phyloP scores from a whole-genome alignment of 1,140 invertebrate species.

The Atta cephalotes region DNA sequence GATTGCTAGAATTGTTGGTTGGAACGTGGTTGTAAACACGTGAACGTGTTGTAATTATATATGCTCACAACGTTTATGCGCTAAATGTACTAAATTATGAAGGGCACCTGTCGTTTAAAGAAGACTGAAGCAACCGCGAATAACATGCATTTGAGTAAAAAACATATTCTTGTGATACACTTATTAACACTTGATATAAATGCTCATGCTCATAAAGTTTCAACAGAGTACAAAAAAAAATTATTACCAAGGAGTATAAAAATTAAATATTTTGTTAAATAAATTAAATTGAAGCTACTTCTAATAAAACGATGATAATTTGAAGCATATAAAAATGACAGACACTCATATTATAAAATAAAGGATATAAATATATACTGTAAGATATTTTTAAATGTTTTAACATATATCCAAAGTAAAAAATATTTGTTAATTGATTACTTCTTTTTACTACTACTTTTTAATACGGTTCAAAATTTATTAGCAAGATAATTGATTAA shows the following conservation, averaged over 20 bases:
- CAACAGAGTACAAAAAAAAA: not conserved
- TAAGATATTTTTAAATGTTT: no score
- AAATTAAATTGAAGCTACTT: not conserved
- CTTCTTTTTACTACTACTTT: no score
- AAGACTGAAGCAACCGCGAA: not conserved
- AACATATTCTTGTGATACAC: not conserved
- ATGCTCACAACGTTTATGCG: not conserved
- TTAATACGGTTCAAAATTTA: not conserved
- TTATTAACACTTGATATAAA: conserved; percentile 23
- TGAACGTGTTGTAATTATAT: conserved; percentile 13
- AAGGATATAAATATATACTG: no score
- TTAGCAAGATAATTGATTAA: not conserved
- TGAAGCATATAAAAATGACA: no score
- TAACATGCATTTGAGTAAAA: conserved; percentile 29
- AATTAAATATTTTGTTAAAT: conserved; percentile 5
- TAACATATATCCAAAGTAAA: no score
- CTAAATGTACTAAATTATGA: conserved; percentile 27
- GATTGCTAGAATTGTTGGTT: conserved; percentile 8
- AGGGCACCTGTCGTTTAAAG: not conserved
- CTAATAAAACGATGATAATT: not conserved
- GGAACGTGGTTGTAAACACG: not conserved
- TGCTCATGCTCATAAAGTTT: not conserved
- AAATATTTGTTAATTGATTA: not conserved
- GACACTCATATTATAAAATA: no score
- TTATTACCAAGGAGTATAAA: not conserved